Evolutionary conservation across 2,888 invertebrate species (phyloP), one percentile per base, ranked within the genome.

Genomic region (Harpagoxenus sublaevis): DNA sequence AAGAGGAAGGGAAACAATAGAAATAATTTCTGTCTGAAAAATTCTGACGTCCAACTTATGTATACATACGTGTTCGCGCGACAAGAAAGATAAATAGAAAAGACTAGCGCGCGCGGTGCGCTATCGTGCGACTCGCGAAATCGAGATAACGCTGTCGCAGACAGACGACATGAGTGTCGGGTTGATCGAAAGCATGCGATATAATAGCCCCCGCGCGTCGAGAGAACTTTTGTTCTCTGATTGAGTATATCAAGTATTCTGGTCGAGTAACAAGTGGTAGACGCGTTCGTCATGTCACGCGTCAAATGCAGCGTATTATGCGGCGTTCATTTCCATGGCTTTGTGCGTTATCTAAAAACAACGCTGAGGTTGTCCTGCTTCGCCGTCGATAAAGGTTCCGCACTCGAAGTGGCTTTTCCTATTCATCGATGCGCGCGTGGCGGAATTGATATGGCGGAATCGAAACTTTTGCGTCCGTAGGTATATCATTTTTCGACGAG

Each of bases 161-260:
- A 84, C 89, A 89, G 87, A 87, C 84, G 73, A 71, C 60, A 86
- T 74, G 83, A 89, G 89, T 85, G 88, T 75, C 65, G 45, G 82
- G n/a, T 81, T 86, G 89, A 89, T 89, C 90, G 88, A 88, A 89
- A 85, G 88, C 86, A 70, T 66, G 65, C 84, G 86, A 87, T 88
- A 87, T 88, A 88, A 89, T 89, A 88, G 89, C 71, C 0, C 0
- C 78, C 85, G 82, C 82, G 84, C 75, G 83, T 84, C 84, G 84
- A 84, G 84, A 85, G 88, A 88, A 88, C 86, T 88, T 89, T 89
- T 89, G 88, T 92, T 88, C 87, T 85, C 88, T 88, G 92, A 92
- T 92, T 88, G 91, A 90, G 92, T 89, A 91, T 90, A 90, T 91
- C 92, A 85, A 90, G 92, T 91, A 92, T 90, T 89, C 88, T 85